Percentiles rank a stretch among this genome's conserved stretches.
These are phyloP conservation scores for Synergus gifuensis DNA, from an alignment of 2,888 invertebrate species.

Conservation along the genomic window DNA sequence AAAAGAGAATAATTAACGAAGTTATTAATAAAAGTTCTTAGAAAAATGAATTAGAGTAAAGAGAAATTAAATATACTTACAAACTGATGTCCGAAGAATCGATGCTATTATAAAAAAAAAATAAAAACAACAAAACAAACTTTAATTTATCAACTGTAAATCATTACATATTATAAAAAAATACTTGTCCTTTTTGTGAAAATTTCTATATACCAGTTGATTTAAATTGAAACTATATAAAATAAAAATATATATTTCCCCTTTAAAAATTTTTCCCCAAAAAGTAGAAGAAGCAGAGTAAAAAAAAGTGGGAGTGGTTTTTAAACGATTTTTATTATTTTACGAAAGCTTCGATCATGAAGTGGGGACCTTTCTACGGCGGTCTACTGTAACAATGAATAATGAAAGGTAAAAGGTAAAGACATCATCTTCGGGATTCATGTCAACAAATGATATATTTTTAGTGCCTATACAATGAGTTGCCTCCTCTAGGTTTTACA, in stretches of 20 bases:
- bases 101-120: background rate
- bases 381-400: background rate
- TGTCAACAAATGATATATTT: slow-evolving; percentile 74
- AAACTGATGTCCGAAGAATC: background rate
- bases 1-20: background rate
- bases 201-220: too few species aligned
- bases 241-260: too few species aligned
- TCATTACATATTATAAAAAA: too few species aligned
- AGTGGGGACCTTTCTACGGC: background rate
- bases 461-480: slow-evolving; percentile 71
- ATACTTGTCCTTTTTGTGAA: too few species aligned
- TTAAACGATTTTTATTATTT: background rate
- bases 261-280: background rate
- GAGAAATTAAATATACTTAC: background rate
- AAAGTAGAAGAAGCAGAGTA: background rate
- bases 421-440: slow-evolving; percentile 57
- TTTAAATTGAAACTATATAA: too few species aligned
- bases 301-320: background rate
- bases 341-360: background rate
- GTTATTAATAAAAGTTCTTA: background rate
- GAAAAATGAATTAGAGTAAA: background rate
- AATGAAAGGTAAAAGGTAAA: slow-evolving; percentile 27
- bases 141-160: background rate
- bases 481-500: slow-evolving; percentile 71
- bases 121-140: background rate